Conservation (phyloP, 92 coral and sea anemone species). For the Chrysogorgia sp. region DNA sequence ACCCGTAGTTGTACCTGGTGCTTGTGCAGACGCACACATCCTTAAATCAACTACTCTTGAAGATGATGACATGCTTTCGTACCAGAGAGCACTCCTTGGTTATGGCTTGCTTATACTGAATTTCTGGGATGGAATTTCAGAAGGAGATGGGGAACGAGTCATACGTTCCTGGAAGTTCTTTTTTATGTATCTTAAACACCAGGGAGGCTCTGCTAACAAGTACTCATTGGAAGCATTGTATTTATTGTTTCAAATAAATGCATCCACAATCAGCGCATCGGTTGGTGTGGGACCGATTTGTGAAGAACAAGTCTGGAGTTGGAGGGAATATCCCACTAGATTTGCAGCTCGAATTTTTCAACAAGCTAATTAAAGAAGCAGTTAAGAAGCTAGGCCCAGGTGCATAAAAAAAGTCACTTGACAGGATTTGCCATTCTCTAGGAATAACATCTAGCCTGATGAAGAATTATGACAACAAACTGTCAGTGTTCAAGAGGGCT, state of each 20-base stretch:
- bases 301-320: neutral
- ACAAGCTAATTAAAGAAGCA: conserved; percentile 36
- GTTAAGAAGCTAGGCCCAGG: conserved; percentile 70
- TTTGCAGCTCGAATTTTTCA: conserved; percentile 10
- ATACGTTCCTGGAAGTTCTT: neutral
- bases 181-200: neutral
- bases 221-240: neutral
- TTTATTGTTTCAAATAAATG: neutral
- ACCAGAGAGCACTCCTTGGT: conserved; percentile 68
- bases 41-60: conserved; percentile 1
- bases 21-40: conserved; percentile 37
- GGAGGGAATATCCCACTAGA: conserved; percentile 61
- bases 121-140: conserved; percentile 51
- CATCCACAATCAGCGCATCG: no score
- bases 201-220: neutral
- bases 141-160: conserved; percentile 38
- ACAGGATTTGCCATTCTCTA: conserved; percentile 68
- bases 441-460: conserved; percentile 50
- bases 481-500: conserved; percentile 9
- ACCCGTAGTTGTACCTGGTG: neutral
- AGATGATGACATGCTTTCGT: conserved; percentile 71
- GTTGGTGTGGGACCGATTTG: neutral
- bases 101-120: conserved; percentile 71
- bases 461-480: conserved; percentile 48
- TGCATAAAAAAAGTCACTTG: conserved; percentile 58